phyloP scores from a whole-genome alignment of 2,113 vertebrate species.

The Artemisiospiza belli region DNA sequence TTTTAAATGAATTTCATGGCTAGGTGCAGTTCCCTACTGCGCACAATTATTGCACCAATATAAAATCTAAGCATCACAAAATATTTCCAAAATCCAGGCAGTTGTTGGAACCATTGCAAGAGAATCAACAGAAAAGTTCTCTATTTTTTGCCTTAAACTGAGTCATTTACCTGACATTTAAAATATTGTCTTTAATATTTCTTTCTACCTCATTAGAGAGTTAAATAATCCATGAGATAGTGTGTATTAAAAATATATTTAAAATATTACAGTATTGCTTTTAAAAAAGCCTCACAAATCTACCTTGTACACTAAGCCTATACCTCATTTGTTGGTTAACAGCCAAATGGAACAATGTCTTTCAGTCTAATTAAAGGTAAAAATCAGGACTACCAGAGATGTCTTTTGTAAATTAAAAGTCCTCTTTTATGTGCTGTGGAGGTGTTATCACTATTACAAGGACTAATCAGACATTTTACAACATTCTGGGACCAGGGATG shows the following conservation, averaged over 20 bases:
- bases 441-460: slow-evolving; percentile 75
- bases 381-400: slow-evolving; percentile 74
- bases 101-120: background rate
- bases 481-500: slow-evolving; percentile 67
- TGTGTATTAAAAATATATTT: slow-evolving; percentile 46
- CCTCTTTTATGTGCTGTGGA: slow-evolving; percentile 75
- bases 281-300: slow-evolving; percentile 46
- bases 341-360: slow-evolving; percentile 71
- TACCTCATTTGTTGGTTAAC: slow-evolving; percentile 61
- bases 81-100: slow-evolving; percentile 28
- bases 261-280: slow-evolving; percentile 55
- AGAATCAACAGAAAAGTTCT: slow-evolving; percentile 22
- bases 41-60: slow-evolving; percentile 60
- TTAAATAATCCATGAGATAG: slow-evolving; percentile 67
- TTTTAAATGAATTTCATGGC: slow-evolving; percentile 37
- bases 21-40: slow-evolving; percentile 49
- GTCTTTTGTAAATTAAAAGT: slow-evolving; percentile 77
- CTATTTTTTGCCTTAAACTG: slow-evolving; percentile 3
- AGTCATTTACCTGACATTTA: slow-evolving; percentile 41
- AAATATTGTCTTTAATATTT: slow-evolving; percentile 70
- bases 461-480: slow-evolving; percentile 81
- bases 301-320: slow-evolving; percentile 12
- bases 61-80: slow-evolving; percentile 53
- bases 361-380: slow-evolving; percentile 78
- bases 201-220: slow-evolving; percentile 54